Conservation (phyloP, 1,140 invertebrate species). For the Choristoneura fumiferana region DNA sequence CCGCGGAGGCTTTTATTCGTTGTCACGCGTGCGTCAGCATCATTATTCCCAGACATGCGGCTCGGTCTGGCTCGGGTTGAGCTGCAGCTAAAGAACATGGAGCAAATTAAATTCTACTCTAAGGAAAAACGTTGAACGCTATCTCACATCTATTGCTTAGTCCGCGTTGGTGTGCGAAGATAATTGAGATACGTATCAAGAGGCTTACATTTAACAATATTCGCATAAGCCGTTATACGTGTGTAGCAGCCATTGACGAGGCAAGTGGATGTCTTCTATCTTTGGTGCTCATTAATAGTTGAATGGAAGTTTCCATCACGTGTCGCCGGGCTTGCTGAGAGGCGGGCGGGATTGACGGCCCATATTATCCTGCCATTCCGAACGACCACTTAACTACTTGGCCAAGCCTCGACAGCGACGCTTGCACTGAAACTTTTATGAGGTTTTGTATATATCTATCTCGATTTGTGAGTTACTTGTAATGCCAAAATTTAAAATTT, state of each 20-base stretch:
- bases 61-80: neutral
- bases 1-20: conserved; percentile 38
- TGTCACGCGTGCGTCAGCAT: conserved; percentile 43
- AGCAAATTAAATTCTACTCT: neutral
- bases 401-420: neutral
- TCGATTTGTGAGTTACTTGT: neutral
- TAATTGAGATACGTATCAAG: no score
- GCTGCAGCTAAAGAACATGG: neutral
- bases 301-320: conserved; percentile 15
- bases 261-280: neutral
- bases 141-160: no score
- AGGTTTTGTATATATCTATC: neutral
- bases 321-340: neutral
- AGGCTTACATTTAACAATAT: no score
- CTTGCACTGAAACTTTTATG: conserved; percentile 1
- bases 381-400: conserved; percentile 1
- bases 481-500: no score
- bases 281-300: conserved; percentile 14
- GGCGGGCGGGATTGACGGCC: conserved; percentile 10
- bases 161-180: no score
- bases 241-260: neutral
- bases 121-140: neutral
- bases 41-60: conserved; percentile 56
- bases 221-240: no score
- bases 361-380: conserved; percentile 12